Conservation (phyloP, 2,797 vertebrate genomes). For the Melanotaenia boesemani region DNA sequence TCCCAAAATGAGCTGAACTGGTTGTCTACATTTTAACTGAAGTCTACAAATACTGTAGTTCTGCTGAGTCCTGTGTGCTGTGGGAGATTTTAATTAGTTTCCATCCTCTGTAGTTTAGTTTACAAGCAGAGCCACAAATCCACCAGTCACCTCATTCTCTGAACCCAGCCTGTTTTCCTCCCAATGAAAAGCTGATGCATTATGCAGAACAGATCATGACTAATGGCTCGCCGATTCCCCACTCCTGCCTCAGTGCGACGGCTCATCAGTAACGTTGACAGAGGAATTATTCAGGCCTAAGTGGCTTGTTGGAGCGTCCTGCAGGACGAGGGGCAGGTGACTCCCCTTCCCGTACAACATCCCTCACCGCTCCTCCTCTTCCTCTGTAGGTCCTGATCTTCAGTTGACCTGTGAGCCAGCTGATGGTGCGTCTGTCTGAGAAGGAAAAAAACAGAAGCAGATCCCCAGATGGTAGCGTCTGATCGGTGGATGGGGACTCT, state of each 20-base stretch:
- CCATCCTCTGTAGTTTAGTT: slow-evolving; percentile 22
- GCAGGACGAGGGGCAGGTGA: slow-evolving; percentile 68
- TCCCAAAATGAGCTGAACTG: no score
- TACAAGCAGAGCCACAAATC: slow-evolving; percentile 32
- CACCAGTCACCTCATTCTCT: slow-evolving; percentile 38
- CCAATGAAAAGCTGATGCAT: slow-evolving; percentile 62
- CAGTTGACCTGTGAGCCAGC: slow-evolving; percentile 51
- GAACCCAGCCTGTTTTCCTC: slow-evolving; percentile 31
- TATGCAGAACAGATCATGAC: slow-evolving; percentile 64
- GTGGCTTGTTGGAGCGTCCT: slow-evolving; percentile 71
- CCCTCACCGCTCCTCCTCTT: slow-evolving; percentile 23
- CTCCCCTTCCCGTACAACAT: slow-evolving; percentile 25
- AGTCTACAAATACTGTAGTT: not conserved
- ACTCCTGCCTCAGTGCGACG: slow-evolving; percentile 32
- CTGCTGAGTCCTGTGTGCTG: not conserved
- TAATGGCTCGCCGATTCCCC: slow-evolving; percentile 54
- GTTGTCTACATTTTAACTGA: no score
- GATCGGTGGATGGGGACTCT: slow-evolving; percentile 20
- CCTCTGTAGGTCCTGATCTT: slow-evolving; percentile 63
- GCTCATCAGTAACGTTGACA: slow-evolving; percentile 68
- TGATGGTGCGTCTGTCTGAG: slow-evolving; percentile 41
- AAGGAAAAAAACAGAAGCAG: slow-evolving; percentile 11
- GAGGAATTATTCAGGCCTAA: slow-evolving; percentile 76
- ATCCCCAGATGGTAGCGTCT: slow-evolving; percentile 63
- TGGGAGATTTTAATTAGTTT: not conserved